Conservation (phyloP, 2,888 invertebrate genomes). For the Athetis lepigone region DNA sequence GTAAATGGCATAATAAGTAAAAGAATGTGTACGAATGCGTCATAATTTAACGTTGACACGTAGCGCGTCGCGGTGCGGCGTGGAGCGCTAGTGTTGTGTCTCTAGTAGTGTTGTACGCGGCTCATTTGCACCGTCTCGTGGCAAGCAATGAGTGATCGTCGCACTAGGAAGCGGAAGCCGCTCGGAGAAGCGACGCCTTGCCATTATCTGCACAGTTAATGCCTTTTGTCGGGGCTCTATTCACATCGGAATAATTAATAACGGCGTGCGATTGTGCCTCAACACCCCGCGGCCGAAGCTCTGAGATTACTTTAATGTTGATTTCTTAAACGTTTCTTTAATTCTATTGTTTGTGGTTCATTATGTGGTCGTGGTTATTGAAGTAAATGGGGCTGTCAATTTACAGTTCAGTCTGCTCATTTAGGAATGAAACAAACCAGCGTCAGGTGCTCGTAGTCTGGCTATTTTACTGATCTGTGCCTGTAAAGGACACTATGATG, state of each 20-base stretch:
- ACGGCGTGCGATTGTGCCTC: constrained; percentile 72
- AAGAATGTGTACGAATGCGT: constrained; percentile 49
- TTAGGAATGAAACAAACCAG: neutral
- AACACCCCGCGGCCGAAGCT: constrained; percentile 65
- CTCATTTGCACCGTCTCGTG: constrained; percentile 59
- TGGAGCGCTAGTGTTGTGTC: constrained; percentile 24
- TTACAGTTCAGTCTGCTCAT: neutral
- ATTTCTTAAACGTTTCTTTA: constrained; percentile 64
- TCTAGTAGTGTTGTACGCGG: constrained; percentile 35
- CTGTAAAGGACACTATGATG: too few species aligned
- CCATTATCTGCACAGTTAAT: constrained; percentile 81
- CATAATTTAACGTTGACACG: constrained; percentile 55
- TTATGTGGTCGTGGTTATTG: constrained; percentile 35
- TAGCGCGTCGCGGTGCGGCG: constrained; percentile 18
- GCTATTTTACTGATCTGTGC: too few species aligned
- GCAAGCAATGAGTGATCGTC: constrained; percentile 71
- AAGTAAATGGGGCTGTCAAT: constrained; percentile 30
- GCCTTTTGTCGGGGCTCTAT: constrained; percentile 80
- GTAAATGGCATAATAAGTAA: constrained; percentile 45
- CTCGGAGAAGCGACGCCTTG: constrained; percentile 64
- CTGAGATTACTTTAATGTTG: constrained; percentile 58
- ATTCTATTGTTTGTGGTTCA: constrained; percentile 51
- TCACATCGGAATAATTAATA: constrained; percentile 85
- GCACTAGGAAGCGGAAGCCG: constrained; percentile 66
- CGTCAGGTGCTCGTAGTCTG: too few species aligned